Evolutionary conservation across 2,797 vertebrate species (phyloP), one percentile per base, ranked within the genome.

Genomic region (Coranthus polyacanthus): DNA sequence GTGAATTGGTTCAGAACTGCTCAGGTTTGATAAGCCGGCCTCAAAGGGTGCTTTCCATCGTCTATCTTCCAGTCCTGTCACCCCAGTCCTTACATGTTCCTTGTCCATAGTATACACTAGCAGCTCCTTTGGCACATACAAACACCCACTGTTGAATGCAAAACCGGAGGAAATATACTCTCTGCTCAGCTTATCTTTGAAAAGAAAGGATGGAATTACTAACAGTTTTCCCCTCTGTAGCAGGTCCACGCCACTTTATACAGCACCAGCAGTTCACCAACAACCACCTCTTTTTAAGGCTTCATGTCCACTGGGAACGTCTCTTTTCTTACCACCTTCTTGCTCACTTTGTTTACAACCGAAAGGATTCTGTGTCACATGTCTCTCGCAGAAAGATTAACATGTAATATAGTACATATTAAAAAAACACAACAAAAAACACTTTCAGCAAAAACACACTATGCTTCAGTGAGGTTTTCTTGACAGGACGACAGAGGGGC

Each of bases 1-100:
- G 78, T 81, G 67, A 79, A 67, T 68, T 29, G 81, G 70, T 85
- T 86, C 61, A 72, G 78, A 72, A 55, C 70, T 78, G 83, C 91
- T 92, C 88, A 89, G 89, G 90, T 87, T 84, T 83, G 85, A 75
- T 70, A 71, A 83, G 61, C 20, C 58, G 81, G 92, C 92, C 93
- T 94, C 68, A 85, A 89, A 92, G 75, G 91, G 90, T 89, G 90
- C 84, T 88, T 78, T 62, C 52, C 16, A 3, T 52, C 52, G 18
- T 2, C 43, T 5, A 37, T 43, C 16, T 0, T 0, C 38, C 37
- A 2, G 22, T 44, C 51, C 38, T 60, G 41, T 15, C 32, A 15
- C 3, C 65, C 72, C 47, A 50, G 13, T 24, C 13, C 8, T 12
- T 37, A 26, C 52, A 3, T 43, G 51, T 68, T 63, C 50, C 2